Evolutionary conservation across 2,113 vertebrate genomes (phyloP), one percentile per base, ranked within the genome.

Genomic region (Crotalus tigris): DNA sequence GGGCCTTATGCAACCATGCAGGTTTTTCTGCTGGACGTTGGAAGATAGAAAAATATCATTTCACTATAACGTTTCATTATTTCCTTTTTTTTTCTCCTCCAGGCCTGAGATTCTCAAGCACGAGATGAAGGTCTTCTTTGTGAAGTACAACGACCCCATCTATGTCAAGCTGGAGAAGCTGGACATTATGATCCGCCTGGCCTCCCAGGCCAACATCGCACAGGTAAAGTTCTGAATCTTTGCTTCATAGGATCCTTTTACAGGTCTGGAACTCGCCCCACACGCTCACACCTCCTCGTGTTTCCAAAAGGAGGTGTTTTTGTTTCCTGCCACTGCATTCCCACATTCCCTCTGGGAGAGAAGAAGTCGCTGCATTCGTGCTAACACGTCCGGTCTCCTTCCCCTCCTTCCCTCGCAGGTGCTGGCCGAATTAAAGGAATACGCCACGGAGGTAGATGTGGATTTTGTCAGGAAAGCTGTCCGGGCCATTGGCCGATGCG

Each of bases 91-190:
- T 12, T 10, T 19, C 0, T 6, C 1, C 91, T 87, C 23, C 94
- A 99, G 99, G 91, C 99, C 99, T 0, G 99, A 99, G 97, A 99
- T 99, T 95, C 97, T 99, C 95, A 99, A 99, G 96, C 99, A 99
- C 0, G 99, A 99, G 97, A 99, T 99, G 99, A 99, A 99, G 95
- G 99, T 99, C 91, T 99, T 99, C 95, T 99, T 99, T 57, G 99
- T 99, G n/a, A 99, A 99, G 96, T 99, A 99, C 97, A 99, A 99
- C 0, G 99, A 99, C 96, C 99, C 99, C 13, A 99, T 99, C 95
- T 99, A 99, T 0, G 99, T 99, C 96, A 99, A 99, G 95, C 98
- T 99, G 97, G 99, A 99, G 97, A 99, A 99, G 91, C 97, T 99
- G 97, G 99, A 99, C 97, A 99, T 99, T 96, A 99, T 99, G 99